Conservation (phyloP, 1,140 invertebrate species). For the Chelonus insularis region DNA sequence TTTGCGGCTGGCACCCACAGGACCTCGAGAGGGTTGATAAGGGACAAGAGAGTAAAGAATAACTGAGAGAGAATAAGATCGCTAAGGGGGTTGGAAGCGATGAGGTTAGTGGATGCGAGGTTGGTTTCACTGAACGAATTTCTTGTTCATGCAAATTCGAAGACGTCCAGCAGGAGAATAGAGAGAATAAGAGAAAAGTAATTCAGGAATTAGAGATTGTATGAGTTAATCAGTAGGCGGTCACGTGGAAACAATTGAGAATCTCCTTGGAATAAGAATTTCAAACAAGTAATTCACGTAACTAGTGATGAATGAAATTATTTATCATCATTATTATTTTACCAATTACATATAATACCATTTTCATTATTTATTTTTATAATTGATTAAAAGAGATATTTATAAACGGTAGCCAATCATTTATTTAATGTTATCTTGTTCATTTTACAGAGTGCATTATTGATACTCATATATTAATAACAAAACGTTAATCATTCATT, state of each 20-base stretch:
- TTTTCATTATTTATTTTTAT: too few relatives aligned
- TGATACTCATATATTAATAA: too few relatives aligned
- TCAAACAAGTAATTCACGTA: too few relatives aligned
- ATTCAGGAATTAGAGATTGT: slow-evolving; percentile 32
- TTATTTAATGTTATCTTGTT: too few relatives aligned
- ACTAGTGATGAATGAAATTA: too few relatives aligned
- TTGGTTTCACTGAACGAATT: slow-evolving; percentile 47
- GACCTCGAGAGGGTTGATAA: slow-evolving; percentile 22
- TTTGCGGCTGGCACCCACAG: slow-evolving; percentile 43
- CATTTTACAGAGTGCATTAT: too few relatives aligned
- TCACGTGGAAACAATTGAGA: slow-evolving; percentile 41
- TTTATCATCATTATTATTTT: too few relatives aligned
- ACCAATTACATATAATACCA: too few relatives aligned
- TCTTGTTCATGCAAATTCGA: slow-evolving; percentile 53
- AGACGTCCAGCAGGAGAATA: neutral
- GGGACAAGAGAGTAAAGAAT: slow-evolving; percentile 17
- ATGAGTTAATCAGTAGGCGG: slow-evolving; percentile 45
- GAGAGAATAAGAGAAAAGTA: slow-evolving; percentile 10
- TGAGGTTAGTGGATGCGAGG: slow-evolving; percentile 10
- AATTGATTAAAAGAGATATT: too few relatives aligned
- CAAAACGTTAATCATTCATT: too few relatives aligned
- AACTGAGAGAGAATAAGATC: neutral
- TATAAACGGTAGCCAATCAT: too few relatives aligned
- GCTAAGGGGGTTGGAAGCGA: slow-evolving; percentile 16
- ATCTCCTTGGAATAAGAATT: slow-evolving; percentile 15